A percentile compares a stretch with the other conserved stretches of the same genome.
Conservation (phyloP, 64 coral and sea anemone species). For the Montipora capricornis region DNA sequence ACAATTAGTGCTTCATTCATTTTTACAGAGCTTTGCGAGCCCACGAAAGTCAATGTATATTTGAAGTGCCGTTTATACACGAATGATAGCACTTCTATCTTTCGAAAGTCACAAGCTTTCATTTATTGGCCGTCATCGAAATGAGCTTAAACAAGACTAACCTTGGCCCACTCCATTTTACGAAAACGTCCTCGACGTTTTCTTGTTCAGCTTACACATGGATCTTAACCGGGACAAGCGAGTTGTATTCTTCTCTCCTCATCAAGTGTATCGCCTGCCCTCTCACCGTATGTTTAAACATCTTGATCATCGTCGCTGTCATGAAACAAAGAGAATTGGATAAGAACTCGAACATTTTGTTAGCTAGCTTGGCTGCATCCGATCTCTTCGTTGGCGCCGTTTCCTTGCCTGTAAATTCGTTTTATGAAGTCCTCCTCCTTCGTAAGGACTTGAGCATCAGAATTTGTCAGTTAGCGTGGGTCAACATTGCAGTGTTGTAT, state of each 20-base stretch:
- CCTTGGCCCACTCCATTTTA: not conserved
- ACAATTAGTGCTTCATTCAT: too few species aligned
- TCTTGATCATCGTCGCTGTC: slow-evolving; percentile 5
- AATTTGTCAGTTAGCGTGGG: not conserved
- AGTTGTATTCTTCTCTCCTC: not conserved
- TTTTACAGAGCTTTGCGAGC: too few species aligned
- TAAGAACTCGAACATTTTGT: slow-evolving; percentile 23
- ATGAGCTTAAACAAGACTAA: not conserved
- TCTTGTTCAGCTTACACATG: slow-evolving; percentile 9
- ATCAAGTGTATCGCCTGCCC: slow-evolving; percentile 2
- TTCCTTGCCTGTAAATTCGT: not conserved
- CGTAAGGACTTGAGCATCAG: not conserved
- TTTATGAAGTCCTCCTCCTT: not conserved
- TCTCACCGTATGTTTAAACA: not conserved
- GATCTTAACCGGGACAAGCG: slow-evolving; percentile 11
- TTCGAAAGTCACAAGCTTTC: not conserved
- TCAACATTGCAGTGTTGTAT: slow-evolving; percentile 9
- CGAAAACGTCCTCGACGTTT: not conserved
- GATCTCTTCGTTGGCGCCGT: slow-evolving; percentile 6
- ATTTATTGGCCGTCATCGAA: not conserved
- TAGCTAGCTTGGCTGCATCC: slow-evolving; percentile 1
- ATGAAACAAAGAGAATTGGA: not conserved
- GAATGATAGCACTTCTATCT: too few species aligned
- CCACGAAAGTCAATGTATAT: too few species aligned
- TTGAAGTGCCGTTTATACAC: too few species aligned